Evolutionary conservation across 2,797 vertebrate genomes (phyloP).

Genomic region (Coccyzus lansbergi): DNA sequence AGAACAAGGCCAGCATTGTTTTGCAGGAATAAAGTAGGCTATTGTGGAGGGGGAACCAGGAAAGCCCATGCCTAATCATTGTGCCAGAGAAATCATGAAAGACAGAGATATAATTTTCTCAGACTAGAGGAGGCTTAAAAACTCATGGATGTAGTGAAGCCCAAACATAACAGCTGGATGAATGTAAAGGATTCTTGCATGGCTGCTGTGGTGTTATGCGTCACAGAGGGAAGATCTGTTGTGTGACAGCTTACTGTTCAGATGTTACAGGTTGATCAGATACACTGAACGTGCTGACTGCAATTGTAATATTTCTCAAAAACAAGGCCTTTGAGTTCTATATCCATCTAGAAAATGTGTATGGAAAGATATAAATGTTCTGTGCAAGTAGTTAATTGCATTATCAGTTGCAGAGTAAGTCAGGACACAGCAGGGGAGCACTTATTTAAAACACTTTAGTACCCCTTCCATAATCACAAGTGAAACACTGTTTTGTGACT

Average conservation of each 20-base stretch:
- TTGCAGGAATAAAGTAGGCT: neutral
- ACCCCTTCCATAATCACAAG: neutral
- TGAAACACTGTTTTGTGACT: neutral
- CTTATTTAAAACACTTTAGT: neutral
- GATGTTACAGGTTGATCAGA: neutral
- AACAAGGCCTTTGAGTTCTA: neutral
- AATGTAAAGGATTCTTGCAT: neutral
- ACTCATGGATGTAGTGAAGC: neutral
- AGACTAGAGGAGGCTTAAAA: neutral
- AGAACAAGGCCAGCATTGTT: neutral
- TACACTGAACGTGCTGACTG: neutral
- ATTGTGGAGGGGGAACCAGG: neutral
- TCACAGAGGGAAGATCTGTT: neutral
- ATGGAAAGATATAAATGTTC: neutral
- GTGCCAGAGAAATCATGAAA: neutral
- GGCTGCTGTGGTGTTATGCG: accelerated
- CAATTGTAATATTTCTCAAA: neutral
- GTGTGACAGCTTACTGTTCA: neutral
- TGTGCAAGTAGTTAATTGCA: neutral
- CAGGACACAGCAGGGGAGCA: neutral
- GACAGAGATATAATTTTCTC: neutral
- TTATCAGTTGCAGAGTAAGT: neutral
- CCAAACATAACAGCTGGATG: neutral
- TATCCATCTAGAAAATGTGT: neutral
- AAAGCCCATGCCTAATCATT: neutral